Percentiles rank a stretch among this genome's conserved stretches.
Conservation (phyloP, 2,797 vertebrate genomes). For the Tinamus major region DNA sequence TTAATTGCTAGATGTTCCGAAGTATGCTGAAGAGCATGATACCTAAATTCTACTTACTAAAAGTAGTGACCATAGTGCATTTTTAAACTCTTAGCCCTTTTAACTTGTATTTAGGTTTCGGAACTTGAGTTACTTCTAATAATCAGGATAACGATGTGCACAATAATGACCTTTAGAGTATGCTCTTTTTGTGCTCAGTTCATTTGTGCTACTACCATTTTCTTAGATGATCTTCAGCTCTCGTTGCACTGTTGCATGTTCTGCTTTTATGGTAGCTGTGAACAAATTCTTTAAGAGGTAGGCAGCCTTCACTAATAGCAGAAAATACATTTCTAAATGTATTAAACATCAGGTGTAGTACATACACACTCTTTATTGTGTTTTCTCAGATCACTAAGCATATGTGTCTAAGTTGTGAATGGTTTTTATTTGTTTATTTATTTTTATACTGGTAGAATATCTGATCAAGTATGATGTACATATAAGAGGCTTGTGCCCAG, state of each 20-base stretch:
- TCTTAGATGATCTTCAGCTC: neutral
- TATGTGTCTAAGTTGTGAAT: neutral
- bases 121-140: neutral
- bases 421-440: neutral
- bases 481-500: neutral
- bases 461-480: neutral
- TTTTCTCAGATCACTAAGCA: neutral
- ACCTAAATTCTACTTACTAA: neutral
- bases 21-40: neutral
- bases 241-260: neutral
- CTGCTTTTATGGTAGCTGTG: neutral
- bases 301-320: neutral
- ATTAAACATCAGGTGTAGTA: neutral
- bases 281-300: neutral
- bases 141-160: neutral
- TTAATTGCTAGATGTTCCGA: neutral
- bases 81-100: neutral
- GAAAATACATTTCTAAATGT: neutral
- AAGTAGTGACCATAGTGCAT: neutral
- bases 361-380: neutral
- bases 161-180: neutral
- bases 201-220: neutral
- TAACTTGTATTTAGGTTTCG: neutral
- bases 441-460: neutral
- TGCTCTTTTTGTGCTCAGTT: neutral